Evolutionary conservation across 2,888 invertebrate genomes (phyloP).

Genomic region (Drosophila monieri): DNA sequence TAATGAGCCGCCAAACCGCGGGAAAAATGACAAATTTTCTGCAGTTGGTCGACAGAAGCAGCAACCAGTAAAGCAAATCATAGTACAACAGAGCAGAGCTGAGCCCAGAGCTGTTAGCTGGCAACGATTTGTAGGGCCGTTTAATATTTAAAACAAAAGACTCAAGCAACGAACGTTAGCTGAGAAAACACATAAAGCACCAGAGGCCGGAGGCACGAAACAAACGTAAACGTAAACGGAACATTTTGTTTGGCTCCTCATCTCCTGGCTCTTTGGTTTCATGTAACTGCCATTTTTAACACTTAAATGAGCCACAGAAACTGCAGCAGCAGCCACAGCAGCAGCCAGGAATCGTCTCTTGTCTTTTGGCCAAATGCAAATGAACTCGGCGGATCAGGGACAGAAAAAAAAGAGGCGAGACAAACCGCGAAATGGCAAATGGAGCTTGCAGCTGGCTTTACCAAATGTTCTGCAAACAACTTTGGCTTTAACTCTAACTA

Average conservation of each 20-base stretch:
- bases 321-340: slow-evolving; percentile 14
- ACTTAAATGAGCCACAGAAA: slow-evolving; percentile 68
- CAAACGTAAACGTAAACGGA: slow-evolving; percentile 57
- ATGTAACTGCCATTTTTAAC: slow-evolving; percentile 79
- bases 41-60: slow-evolving; percentile 44
- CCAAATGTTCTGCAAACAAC: slow-evolving; percentile 73
- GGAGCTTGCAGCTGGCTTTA: slow-evolving; percentile 20
- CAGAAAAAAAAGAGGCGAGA: slow-evolving; percentile 24
- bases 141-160: slow-evolving; percentile 80
- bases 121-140: slow-evolving; percentile 73
- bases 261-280: slow-evolving; percentile 21
- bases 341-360: slow-evolving; percentile 20
- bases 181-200: slow-evolving; percentile 55
- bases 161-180: slow-evolving; percentile 61
- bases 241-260: slow-evolving; percentile 49
- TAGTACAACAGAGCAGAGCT: slow-evolving; percentile 5
- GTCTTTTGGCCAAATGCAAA: slow-evolving; percentile 69
- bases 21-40: slow-evolving; percentile 78
- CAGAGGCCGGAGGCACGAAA: slow-evolving; percentile 63
- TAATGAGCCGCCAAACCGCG: slow-evolving; percentile 79
- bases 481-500: slow-evolving; percentile 61
- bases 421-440: slow-evolving; percentile 39
- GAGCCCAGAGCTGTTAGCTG: slow-evolving; percentile 17
- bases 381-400: slow-evolving; percentile 63
- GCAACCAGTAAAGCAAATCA: slow-evolving; percentile 16